Evolutionary conservation across 2,797 vertebrate genomes (phyloP).

Genomic region (Sebastes minor): DNA sequence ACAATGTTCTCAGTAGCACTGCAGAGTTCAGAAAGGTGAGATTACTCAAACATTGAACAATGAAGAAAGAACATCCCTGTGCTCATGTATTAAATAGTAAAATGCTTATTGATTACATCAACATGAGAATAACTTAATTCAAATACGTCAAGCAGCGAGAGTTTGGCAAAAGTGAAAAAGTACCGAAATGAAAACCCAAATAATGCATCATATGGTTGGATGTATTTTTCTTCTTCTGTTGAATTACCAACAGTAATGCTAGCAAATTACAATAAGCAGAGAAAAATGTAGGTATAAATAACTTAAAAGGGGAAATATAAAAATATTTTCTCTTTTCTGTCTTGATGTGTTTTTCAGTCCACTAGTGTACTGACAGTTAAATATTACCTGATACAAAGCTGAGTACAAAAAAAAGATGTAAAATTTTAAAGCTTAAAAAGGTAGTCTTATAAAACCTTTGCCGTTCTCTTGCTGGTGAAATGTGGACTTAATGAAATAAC

Average conservation of each 20-base stretch:
- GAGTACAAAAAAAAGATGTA: slow-evolving; percentile 9
- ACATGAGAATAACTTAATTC: slow-evolving; percentile 63
- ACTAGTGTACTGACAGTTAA: slow-evolving; percentile 22
- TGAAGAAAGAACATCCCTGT: slow-evolving; percentile 50
- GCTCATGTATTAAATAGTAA: slow-evolving; percentile 57
- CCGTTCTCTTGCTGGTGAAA: slow-evolving; percentile 8
- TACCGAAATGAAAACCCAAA: slow-evolving; percentile 65
- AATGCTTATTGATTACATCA: slow-evolving; percentile 34
- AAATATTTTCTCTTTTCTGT: slow-evolving; percentile 24
- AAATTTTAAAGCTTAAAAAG: slow-evolving; percentile 35
- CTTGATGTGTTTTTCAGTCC: slow-evolving; percentile 17
- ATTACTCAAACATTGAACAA: slow-evolving; percentile 26
- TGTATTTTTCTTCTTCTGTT: slow-evolving; percentile 25
- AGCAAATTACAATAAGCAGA: slow-evolving; percentile 42
- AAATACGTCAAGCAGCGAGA: slow-evolving; percentile 68
- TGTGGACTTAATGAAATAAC: slow-evolving; percentile 24
- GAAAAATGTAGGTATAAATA: slow-evolving; percentile 44
- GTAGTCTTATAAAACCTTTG: slow-evolving; percentile 31
- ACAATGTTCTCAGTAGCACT: slow-evolving; percentile 52
- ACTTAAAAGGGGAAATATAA: slow-evolving; percentile 37
- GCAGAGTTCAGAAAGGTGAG: slow-evolving; percentile 20
- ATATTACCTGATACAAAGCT: slow-evolving; percentile 17
- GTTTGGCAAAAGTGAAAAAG: slow-evolving; percentile 56
- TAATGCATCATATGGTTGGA: background rate
- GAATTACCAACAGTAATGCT: slow-evolving; percentile 33